phyloP scores from a whole-genome alignment of 2,888 invertebrate species.

The Iphiclides podalirius region DNA sequence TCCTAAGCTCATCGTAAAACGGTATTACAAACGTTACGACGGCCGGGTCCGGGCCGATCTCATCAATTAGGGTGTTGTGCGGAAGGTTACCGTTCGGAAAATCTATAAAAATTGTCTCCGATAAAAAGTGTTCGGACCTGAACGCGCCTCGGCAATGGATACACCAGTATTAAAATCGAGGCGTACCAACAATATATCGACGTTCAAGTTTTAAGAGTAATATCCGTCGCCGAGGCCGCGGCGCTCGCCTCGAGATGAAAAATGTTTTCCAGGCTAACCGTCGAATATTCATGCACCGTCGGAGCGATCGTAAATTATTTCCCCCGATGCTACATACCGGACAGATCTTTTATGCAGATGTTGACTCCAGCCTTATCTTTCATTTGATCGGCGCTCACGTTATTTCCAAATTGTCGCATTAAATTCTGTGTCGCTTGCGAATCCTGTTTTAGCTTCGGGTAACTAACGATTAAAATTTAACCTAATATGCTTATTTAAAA shows the following conservation, averaged over 20 bases:
- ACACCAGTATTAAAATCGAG: conserved; percentile 65
- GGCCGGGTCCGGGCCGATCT: conserved; percentile 68
- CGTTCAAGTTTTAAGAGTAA: conserved; percentile 63
- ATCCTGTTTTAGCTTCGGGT: no score
- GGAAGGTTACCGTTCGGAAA: conserved; percentile 67
- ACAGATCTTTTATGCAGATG: conserved; percentile 43
- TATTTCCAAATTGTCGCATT: no score
- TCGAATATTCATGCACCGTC: conserved; percentile 59
- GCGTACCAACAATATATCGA: conserved; percentile 60
- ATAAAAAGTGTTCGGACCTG: conserved; percentile 45
- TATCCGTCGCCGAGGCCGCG: conserved; percentile 50
- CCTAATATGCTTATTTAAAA: no score
- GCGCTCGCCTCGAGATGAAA: conserved; percentile 55
- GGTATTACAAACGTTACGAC: conserved; percentile 74
- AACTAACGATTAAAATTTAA: no score
- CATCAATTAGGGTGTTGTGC: conserved; percentile 69
- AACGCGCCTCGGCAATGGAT: conserved; percentile 62
- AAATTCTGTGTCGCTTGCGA: no score
- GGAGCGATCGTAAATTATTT: conserved; percentile 57
- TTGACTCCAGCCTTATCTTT: conserved; percentile 33
- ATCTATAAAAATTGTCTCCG: conserved; percentile 60
- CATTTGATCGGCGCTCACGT: not conserved
- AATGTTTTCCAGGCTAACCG: conserved; percentile 54
- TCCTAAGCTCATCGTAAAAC: conserved; percentile 73
- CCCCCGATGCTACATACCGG: conserved; percentile 46